Percentiles rank a stretch among this genome's conserved stretches.
These are phyloP conservation scores for Leptopterna dolabrata DNA, from an alignment of 2,888 invertebrate species.

Conservation along the genomic window DNA sequence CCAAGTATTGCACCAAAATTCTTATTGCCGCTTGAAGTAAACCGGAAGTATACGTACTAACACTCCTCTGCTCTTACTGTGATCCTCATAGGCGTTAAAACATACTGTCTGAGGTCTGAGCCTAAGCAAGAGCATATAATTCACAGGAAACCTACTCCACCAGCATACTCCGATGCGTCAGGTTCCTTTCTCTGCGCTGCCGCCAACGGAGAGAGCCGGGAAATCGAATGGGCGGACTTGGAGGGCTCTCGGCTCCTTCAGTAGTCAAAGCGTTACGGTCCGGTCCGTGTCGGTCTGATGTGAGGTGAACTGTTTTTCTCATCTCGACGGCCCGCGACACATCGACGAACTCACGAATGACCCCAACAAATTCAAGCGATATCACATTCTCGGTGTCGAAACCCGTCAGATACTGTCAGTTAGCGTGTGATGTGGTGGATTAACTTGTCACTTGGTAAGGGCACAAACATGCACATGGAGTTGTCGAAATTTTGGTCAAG, in stretches of 20 bases:
- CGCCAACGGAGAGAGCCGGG: background rate
- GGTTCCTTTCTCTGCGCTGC: background rate
- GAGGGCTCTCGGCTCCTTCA: background rate
- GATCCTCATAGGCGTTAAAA: too few relatives aligned
- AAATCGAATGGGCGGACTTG: background rate
- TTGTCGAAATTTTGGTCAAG: too few relatives aligned
- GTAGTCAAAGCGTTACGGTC: background rate
- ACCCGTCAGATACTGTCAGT: background rate
- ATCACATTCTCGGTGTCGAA: background rate
- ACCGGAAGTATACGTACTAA: too few relatives aligned
- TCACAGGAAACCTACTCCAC: background rate
- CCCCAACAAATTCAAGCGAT: background rate
- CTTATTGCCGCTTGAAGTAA: too few relatives aligned
- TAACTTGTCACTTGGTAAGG: slow-evolving; percentile 28
- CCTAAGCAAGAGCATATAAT: too few relatives aligned
- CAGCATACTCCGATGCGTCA: background rate
- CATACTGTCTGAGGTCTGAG: too few relatives aligned
- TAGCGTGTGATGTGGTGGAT: slow-evolving; percentile 39
- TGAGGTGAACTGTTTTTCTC: background rate
- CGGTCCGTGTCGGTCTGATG: background rate
- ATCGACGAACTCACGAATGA: background rate
- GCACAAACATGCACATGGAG: background rate
- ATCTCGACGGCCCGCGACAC: background rate
- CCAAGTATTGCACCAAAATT: too few relatives aligned
- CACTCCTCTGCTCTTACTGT: too few relatives aligned